Evolutionary conservation across 2,113 vertebrate species (phyloP).

Genomic region (Callaeas wilsoni): DNA sequence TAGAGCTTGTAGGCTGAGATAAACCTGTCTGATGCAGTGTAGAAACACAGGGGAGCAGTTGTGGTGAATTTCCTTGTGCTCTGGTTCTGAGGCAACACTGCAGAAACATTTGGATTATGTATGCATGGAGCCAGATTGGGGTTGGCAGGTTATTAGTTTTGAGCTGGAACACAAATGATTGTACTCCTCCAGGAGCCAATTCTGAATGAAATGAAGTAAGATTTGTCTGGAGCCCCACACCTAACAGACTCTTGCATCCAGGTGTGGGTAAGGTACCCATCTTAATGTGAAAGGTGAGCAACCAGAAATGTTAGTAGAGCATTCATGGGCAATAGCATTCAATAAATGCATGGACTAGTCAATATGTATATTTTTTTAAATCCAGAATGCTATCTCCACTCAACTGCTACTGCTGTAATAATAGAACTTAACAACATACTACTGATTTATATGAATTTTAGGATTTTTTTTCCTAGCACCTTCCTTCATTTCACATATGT

Average conservation of each 20-base stretch:
- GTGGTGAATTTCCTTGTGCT: neutral
- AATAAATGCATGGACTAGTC: neutral
- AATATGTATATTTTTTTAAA: neutral
- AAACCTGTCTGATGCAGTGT: neutral
- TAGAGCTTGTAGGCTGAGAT: neutral
- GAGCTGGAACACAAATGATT: neutral
- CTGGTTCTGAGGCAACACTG: neutral
- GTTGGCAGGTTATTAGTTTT: neutral
- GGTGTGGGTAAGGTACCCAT: neutral
- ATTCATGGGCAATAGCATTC: neutral
- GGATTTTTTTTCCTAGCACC: constrained; percentile 9
- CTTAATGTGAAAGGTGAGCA: neutral
- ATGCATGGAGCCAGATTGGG: neutral
- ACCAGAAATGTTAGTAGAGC: neutral
- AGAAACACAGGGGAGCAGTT: neutral
- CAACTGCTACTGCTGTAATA: neutral
- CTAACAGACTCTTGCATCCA: neutral
- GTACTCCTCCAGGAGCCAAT: neutral
- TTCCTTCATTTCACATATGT: constrained; percentile 28
- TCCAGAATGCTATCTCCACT: neutral
- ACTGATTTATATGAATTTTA: neutral
- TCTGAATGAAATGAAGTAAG: neutral
- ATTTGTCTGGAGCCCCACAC: neutral
- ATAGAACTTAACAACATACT: neutral
- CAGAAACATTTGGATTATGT: neutral